phyloP scores from a whole-genome alignment of 2,888 invertebrate genomes.

The Tetrapedia diversipes region DNA sequence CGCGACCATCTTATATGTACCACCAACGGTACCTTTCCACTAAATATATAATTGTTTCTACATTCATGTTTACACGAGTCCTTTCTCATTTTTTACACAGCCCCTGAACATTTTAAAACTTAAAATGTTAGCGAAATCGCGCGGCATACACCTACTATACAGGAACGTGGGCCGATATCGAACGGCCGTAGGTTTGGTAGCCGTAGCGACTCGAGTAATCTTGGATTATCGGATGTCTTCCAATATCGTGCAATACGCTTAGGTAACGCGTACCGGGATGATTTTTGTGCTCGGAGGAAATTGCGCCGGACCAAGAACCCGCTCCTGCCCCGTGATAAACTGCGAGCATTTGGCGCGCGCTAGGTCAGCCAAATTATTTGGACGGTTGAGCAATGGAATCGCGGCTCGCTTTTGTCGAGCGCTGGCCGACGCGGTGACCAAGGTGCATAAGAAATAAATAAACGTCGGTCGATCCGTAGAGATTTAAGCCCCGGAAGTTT shows the following conservation, averaged over 20 bases:
- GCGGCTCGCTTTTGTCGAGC: not conserved
- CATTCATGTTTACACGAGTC: too few species aligned
- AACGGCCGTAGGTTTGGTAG: conserved; percentile 1
- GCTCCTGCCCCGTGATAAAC: too few species aligned
- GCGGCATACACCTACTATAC: not conserved
- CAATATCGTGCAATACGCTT: conserved; percentile 25
- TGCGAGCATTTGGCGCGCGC: not conserved
- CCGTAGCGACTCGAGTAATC: conserved; percentile 32
- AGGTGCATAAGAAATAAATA: conserved; percentile 10
- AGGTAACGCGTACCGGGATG: conserved; percentile 13
- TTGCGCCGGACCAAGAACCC: too few species aligned
- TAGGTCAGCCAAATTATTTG: not conserved
- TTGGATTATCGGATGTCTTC: conserved; percentile 39
- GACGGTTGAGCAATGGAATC: not conserved
- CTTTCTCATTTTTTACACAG: too few species aligned
- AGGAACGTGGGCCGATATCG: not conserved
- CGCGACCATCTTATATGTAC: too few species aligned
- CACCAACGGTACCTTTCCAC: too few species aligned
- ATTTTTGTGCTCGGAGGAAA: conserved; percentile 10
- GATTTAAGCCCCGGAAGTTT: conserved; percentile 46
- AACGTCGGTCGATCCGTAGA: not conserved
- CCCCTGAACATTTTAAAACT: too few species aligned
- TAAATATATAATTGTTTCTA: too few species aligned
- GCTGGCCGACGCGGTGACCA: not conserved
- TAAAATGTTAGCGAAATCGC: not conserved